Evolutionary conservation across 2,113 vertebrate species (phyloP), one percentile per base, ranked within the genome.

Genomic region (Crotalus helleri): DNA sequence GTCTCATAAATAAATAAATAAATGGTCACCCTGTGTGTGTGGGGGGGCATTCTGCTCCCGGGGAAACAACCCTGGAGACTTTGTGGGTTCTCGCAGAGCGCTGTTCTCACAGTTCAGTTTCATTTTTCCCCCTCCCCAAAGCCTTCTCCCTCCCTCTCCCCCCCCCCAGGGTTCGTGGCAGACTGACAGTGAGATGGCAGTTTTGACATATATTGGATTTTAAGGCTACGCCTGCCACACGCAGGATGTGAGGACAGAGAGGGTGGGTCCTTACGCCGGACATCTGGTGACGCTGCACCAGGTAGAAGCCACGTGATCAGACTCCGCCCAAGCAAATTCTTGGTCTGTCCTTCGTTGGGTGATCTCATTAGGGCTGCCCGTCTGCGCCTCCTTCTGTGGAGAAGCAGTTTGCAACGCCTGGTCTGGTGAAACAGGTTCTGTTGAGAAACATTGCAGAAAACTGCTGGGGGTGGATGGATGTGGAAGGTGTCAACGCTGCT

Each of bases 311-410:
- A 15, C 4, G 0, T 15, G 5, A 24, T 13, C 4, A 13, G 49
- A 24, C 19, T 17, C n/a, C 9, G 3, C 26, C 7, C 29, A 19
- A 39, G 33, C 33, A 58, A 6, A 58, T 6, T 5, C 5, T 3
- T 54, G 29, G 29, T 5, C 26, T 23, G n/a, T 21, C 7, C 26
- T 19, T 17, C 1, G 2, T 13, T 29, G 59, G 59, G 59, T 46
- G 88, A 24, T 8, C 13, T 13, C 21, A 26, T 46, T 51, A 1
- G 7, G 6, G 23, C 21, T 0, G 0, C 23, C 11, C 1, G 12
- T 23, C n/a, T 11, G 1, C 4, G 2, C 13, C 2, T 10, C 11
- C 4, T 13, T 4, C 55, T 46, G 29, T 0, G 23, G 13, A 23
- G 55, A 44, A 4, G 33, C 6, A 0, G 6, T 3, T 17, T 12